These are phyloP conservation scores for Zaprionus inermis DNA, from an alignment of 1,140 invertebrate genomes.

Conservation along the genomic window DNA sequence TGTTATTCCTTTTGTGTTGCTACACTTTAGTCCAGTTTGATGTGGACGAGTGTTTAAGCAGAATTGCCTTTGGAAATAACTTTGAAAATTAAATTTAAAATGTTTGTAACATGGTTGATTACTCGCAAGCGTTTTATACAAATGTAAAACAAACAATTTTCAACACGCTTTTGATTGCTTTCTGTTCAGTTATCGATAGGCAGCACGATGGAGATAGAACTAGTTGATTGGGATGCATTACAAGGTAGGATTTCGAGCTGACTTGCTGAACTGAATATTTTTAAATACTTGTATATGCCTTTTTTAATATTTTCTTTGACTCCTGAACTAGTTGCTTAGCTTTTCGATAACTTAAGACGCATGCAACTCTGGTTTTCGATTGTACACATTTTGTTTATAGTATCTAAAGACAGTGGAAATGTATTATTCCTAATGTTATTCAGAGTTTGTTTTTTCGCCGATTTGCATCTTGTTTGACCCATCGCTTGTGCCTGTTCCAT, in stretches of 20 bases:
- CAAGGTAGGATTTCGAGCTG: background rate
- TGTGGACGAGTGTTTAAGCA: conserved; percentile 13
- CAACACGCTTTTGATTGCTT: background rate
- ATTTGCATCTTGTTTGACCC: background rate
- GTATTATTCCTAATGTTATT: background rate
- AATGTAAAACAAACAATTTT: conserved; percentile 14
- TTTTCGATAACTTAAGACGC: background rate
- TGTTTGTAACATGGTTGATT: conserved; percentile 19
- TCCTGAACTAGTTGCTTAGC: background rate
- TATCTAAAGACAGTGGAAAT: background rate
- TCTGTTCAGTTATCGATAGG: background rate
- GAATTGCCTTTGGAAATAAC: conserved; percentile 24
- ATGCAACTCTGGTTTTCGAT: background rate
- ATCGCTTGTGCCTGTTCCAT: background rate
- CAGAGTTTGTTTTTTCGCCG: background rate
- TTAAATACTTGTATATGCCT: background rate
- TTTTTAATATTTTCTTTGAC: background rate
- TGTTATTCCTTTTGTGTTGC: conserved; percentile 16
- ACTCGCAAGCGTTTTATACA: conserved; percentile 9
- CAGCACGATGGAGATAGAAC: background rate
- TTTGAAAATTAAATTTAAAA: conserved; percentile 40
- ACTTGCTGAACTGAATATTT: too few species aligned
- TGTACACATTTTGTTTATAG: background rate
- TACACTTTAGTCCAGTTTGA: conserved; percentile 15
- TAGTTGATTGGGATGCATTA: background rate